Conservation (phyloP, 2,888 invertebrate genomes). For the Heteromurus nitidus region DNA sequence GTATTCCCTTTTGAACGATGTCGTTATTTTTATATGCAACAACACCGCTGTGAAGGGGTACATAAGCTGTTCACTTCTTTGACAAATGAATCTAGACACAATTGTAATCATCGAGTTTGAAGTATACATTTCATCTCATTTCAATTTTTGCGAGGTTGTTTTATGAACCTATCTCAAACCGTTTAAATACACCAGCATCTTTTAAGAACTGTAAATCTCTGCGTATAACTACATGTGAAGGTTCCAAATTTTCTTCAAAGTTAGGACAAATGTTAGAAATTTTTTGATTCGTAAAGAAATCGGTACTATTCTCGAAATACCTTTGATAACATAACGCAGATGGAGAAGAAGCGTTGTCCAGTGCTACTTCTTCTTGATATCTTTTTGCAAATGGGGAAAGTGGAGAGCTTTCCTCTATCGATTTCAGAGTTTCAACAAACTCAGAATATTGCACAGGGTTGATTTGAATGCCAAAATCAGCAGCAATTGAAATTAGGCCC, state of each 20-base stretch:
- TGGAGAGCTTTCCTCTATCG: constrained; percentile 22
- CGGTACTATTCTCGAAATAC: not conserved
- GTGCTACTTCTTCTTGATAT: constrained; percentile 37
- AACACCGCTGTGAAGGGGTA: not conserved
- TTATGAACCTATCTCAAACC: constrained; percentile 42
- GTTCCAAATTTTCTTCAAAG: constrained; percentile 18
- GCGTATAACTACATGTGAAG: constrained; percentile 2
- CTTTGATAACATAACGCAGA: constrained; percentile 7
- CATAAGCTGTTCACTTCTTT: not conserved
- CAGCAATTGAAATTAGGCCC: not conserved
- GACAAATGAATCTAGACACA: not conserved
- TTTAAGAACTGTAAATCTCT: constrained; percentile 54
- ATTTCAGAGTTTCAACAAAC: not conserved
- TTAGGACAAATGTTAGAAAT: constrained; percentile 25
- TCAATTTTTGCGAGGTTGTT: too few relatives aligned
- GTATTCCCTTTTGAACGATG: not conserved
- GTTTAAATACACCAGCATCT: constrained; percentile 32
- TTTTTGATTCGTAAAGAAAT: constrained; percentile 46
- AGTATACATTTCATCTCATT: not conserved
- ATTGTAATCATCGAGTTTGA: not conserved
- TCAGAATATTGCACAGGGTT: not conserved
- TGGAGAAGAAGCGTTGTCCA: not conserved
- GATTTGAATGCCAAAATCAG: not conserved
- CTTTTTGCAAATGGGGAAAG: constrained; percentile 20
- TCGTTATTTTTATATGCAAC: not conserved